Conservation (phyloP, 2,797 vertebrate species). For the Falco peregrinus region DNA sequence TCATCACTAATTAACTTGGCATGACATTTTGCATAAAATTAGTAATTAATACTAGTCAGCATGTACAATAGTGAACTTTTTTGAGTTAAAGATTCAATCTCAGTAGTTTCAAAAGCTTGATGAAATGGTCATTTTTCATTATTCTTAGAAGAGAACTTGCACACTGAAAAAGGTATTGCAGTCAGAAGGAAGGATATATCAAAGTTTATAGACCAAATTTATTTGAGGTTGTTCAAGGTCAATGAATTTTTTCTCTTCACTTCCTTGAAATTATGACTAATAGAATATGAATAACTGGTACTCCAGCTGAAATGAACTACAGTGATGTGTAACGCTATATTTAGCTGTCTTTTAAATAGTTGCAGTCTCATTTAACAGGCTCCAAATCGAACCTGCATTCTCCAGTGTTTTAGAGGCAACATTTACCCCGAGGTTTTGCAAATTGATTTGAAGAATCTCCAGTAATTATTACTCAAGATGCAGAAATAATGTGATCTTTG, state of each 20-base stretch:
- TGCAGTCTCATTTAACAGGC: conserved; percentile 27
- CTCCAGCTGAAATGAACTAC: conserved; percentile 61
- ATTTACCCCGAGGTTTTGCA: not conserved
- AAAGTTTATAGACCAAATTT: conserved; percentile 73
- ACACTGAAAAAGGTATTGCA: conserved; percentile 35
- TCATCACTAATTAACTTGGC: conserved; percentile 75
- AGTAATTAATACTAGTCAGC: conserved; percentile 67
- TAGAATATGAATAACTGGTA: conserved; percentile 42
- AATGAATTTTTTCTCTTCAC: conserved; percentile 41
- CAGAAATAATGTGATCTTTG: not conserved
- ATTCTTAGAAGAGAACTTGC: conserved; percentile 36
- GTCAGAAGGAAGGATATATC: conserved; percentile 55
- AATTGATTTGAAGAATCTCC: not conserved
- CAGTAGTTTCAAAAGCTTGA: conserved; percentile 29
- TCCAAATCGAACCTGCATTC: conserved; percentile 8
- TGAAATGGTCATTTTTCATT: conserved; percentile 55
- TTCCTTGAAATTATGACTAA: conserved; percentile 57
- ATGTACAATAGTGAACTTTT: not conserved
- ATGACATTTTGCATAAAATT: conserved; percentile 73
- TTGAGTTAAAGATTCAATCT: conserved; percentile 38
- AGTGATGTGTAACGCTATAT: conserved; percentile 27
- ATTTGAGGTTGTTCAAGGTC: conserved; percentile 76
- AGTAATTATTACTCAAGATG: not conserved
- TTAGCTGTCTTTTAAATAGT: conserved; percentile 39
- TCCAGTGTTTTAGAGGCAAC: not conserved